These are phyloP conservation scores for Centropus unirufus DNA, from an alignment of 2,113 vertebrate species.

Conservation along the genomic window DNA sequence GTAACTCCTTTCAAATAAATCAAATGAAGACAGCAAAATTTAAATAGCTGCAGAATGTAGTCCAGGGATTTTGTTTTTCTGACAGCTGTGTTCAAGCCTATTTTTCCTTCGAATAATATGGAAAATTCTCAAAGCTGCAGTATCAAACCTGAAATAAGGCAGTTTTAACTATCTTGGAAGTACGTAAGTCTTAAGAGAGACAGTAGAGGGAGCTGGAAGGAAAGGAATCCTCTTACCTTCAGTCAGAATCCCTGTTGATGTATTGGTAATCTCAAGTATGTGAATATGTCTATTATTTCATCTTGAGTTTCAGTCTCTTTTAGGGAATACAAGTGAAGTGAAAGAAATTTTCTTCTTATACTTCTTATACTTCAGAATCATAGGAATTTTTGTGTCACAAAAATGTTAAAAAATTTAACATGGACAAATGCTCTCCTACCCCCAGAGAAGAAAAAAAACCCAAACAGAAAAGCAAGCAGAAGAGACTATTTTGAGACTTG, in stretches of 20 bases:
- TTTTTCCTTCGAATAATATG: background rate
- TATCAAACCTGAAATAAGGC: background rate
- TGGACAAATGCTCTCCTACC: background rate
- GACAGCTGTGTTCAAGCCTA: background rate
- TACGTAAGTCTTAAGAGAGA: background rate
- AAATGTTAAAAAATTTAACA: background rate
- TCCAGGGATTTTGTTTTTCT: background rate
- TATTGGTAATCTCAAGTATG: background rate
- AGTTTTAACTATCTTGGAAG: background rate
- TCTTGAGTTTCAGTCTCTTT: background rate
- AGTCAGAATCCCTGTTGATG: background rate
- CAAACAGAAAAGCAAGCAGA: background rate
- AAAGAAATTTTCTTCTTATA: background rate
- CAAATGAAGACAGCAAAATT: background rate
- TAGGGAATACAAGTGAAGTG: background rate
- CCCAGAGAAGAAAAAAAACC: background rate
- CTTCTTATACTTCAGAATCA: background rate
- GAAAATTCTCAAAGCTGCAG: background rate
- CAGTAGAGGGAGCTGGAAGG: slow-evolving; percentile 39
- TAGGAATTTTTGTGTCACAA: background rate
- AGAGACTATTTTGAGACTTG: background rate
- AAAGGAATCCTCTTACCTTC: background rate
- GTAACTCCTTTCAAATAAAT: background rate
- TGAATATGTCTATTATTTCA: background rate
- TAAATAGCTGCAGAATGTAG: background rate